phyloP scores from a whole-genome alignment of 1,140 invertebrate species.

The Pseudoatta argentina region DNA sequence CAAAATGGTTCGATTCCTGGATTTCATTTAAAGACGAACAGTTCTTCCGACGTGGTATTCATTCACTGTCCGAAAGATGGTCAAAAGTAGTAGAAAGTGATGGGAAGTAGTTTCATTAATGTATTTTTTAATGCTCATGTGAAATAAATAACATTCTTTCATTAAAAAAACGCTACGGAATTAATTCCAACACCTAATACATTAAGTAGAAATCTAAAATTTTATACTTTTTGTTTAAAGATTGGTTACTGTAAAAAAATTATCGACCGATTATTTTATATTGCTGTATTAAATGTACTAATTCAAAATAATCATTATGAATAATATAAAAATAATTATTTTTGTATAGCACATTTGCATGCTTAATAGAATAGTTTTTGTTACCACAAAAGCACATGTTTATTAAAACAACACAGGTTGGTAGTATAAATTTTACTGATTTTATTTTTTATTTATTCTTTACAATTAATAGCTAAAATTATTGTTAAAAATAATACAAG shows the following conservation, averaged over 20 bases:
- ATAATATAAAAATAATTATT: background rate
- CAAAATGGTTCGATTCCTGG: no score
- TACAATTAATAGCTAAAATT: conserved; percentile 25
- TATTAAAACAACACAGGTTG: conserved; percentile 24
- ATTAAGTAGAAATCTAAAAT: background rate
- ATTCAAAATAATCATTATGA: background rate
- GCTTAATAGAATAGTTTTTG: background rate
- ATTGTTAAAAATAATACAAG: conserved; percentile 65
- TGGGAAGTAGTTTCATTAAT: no score
- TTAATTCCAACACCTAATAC: no score
- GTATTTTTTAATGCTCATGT: no score
- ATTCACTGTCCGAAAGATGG: no score
- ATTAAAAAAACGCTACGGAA: no score
- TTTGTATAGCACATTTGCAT: background rate
- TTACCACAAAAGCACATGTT: background rate
- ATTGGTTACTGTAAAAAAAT: background rate
- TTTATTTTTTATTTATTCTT: conserved; percentile 12
- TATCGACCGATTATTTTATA: background rate
- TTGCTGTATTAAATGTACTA: background rate
- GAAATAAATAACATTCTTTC: no score
- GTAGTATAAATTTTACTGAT: background rate
- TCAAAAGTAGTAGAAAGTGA: no score
- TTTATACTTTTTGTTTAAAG: background rate
- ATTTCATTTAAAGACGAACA: no score
- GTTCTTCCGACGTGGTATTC: no score